phyloP scores from a whole-genome alignment of 2,113 vertebrate species.

The Fregata magnificens region DNA sequence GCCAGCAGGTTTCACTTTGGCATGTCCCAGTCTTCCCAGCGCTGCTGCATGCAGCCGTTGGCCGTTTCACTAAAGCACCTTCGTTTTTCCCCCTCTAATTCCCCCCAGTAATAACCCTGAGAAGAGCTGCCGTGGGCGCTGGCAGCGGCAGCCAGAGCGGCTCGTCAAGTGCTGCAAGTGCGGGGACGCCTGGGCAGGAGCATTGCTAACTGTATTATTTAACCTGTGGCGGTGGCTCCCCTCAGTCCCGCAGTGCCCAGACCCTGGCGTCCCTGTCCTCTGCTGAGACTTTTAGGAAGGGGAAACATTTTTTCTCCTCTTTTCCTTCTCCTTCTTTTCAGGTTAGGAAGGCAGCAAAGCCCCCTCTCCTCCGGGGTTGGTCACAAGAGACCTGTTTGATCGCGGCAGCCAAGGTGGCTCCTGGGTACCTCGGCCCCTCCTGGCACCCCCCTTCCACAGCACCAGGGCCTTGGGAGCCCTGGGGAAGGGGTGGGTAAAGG shows the following conservation, averaged over 20 bases:
- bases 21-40: not conserved
- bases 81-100: accelerated
- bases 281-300: not conserved
- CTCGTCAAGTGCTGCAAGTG: not conserved
- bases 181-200: not conserved
- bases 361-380: not conserved
- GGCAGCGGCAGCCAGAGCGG: not conserved
- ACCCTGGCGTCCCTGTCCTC: accelerated
- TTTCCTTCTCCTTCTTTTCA: not conserved
- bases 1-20: not conserved
- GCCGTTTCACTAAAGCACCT: not conserved
- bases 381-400: not conserved
- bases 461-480: not conserved
- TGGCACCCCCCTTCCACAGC: not conserved
- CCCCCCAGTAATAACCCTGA: not conserved
- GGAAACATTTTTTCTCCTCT: not conserved
- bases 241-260: accelerated
- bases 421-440: not conserved
- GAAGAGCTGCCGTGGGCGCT: not conserved
- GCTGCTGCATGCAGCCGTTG: accelerated
- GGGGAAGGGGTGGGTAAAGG: not conserved
- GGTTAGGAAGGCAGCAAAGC: not conserved
- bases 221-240: accelerated
- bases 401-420: not conserved
- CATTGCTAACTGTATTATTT: too few relatives aligned